phyloP scores from a whole-genome alignment of 2,888 invertebrate species.

The Malachius bipustulatus region DNA sequence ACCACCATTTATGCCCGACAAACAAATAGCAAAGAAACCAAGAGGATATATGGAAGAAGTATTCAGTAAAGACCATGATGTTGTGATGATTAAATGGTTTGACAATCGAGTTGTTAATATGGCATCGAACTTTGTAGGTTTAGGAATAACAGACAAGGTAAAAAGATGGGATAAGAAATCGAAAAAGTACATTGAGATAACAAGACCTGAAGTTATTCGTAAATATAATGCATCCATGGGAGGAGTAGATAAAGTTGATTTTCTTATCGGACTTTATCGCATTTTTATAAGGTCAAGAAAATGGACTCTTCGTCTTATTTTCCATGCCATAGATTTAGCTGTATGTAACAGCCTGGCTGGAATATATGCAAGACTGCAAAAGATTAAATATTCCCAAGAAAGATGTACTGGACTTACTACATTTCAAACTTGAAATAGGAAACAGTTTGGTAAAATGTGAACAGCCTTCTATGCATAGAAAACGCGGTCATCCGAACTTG shows the following conservation, averaged over 20 bases:
- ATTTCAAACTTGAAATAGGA: too few relatives aligned
- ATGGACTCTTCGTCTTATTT: constrained; percentile 18
- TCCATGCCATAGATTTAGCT: constrained; percentile 20
- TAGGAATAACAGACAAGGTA: constrained; percentile 16
- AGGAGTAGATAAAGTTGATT: constrained; percentile 21
- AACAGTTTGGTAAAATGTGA: too few relatives aligned
- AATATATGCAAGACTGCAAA: too few relatives aligned
- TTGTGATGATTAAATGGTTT: constrained; percentile 18
- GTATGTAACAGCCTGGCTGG: constrained; percentile 21
- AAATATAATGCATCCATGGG: constrained; percentile 21
- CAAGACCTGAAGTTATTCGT: constrained; percentile 17
- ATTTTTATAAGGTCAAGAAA: constrained; percentile 19
- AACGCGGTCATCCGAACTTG: too few relatives aligned
- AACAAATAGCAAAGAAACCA: too few relatives aligned
- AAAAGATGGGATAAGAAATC: constrained; percentile 19
- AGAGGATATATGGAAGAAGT: too few relatives aligned
- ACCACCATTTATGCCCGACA: too few relatives aligned
- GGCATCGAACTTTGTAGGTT: constrained; percentile 21
- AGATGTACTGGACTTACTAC: too few relatives aligned
- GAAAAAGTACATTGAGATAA: constrained; percentile 16
- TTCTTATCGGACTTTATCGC: constrained; percentile 18
- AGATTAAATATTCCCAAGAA: too few relatives aligned
- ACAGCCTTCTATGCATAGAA: too few relatives aligned
- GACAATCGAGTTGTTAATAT: constrained; percentile 18
- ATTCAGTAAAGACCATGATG: too few relatives aligned